These are phyloP conservation scores for Pantherophis alleghaniensis DNA, from an alignment of 2,797 vertebrate species.

Conservation along the genomic window DNA sequence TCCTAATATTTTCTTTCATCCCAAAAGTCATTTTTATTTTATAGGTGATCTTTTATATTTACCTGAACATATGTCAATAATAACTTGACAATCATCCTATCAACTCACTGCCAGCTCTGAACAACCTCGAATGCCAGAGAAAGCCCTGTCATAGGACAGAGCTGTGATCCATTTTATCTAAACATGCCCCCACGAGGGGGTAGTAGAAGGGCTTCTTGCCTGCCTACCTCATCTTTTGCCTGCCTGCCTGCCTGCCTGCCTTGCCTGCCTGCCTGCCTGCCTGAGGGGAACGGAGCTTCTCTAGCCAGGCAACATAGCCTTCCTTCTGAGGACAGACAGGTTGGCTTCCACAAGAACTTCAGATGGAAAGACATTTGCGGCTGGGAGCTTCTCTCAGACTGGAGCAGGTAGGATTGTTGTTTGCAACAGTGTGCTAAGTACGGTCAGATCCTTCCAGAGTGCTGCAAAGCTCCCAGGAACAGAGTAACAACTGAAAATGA, in stretches of 20 bases:
- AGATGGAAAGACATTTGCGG: neutral
- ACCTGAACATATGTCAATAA: neutral
- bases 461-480: conserved; percentile 48
- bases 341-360: neutral
- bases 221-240: neutral
- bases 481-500: neutral
- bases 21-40: neutral
- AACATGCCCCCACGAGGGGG: neutral
- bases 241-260: neutral
- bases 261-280: neutral
- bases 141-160: neutral
- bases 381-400: neutral
- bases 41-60: neutral
- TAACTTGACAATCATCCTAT: neutral
- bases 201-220: neutral
- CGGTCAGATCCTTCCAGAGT: conserved; percentile 43
- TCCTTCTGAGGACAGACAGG: neutral
- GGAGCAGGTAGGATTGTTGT: no score
- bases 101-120: neutral
- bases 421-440: conserved; percentile 50
- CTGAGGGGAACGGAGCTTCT: neutral
- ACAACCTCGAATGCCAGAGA: neutral
- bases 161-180: neutral
- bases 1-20: neutral
- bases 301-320: neutral